A percentile compares a stretch with the other conserved stretches of the same genome.
phyloP scores from a whole-genome alignment of 2,797 vertebrate genomes.

The Linurgus olivaceus region DNA sequence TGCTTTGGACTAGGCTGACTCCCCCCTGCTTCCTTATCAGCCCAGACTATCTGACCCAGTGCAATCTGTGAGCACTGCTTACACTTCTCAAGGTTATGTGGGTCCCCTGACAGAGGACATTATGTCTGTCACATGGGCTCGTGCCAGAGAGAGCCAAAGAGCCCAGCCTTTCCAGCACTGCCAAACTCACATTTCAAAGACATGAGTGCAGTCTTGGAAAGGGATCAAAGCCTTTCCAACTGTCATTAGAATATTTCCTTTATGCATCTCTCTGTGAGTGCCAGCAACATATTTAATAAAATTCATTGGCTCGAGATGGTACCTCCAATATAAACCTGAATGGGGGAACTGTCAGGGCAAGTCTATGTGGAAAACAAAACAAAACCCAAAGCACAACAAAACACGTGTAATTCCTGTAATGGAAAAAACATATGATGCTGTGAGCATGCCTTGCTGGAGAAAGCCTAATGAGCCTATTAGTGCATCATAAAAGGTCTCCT shows the following conservation, averaged over 20 bases:
- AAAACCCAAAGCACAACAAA: constrained; percentile 66
- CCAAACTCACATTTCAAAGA: constrained; percentile 81
- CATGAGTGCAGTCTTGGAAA: constrained; percentile 77
- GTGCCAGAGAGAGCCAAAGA: constrained; percentile 68
- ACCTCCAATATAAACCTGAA: constrained; percentile 71
- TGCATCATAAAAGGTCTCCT: constrained; percentile 42
- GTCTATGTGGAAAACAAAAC: constrained; percentile 70
- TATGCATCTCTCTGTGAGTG: constrained; percentile 73
- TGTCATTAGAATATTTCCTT: constrained; percentile 83
- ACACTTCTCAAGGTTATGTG: constrained; percentile 62
- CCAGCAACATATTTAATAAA: constrained; percentile 78
- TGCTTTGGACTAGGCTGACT: constrained; percentile 27
- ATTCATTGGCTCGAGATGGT: constrained; percentile 73
- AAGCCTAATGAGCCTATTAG: constrained; percentile 30
- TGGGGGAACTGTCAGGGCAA: constrained; percentile 72
- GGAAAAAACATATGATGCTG: constrained; percentile 45
- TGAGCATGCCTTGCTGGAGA: constrained; percentile 6
- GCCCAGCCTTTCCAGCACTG: constrained; percentile 71
- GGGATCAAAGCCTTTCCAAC: constrained; percentile 78
- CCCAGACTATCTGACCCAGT: constrained; percentile 45
- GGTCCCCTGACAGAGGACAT: constrained; percentile 69
- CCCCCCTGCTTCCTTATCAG: constrained; percentile 50
- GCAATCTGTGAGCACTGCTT: constrained; percentile 23
- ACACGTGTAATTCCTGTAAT: constrained; percentile 55
- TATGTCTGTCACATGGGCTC: constrained; percentile 72